Percentiles rank a stretch among this genome's conserved stretches.
These are phyloP conservation scores for Sialis lutaria DNA, from an alignment of 2,888 invertebrate genomes.

Conservation along the genomic window DNA sequence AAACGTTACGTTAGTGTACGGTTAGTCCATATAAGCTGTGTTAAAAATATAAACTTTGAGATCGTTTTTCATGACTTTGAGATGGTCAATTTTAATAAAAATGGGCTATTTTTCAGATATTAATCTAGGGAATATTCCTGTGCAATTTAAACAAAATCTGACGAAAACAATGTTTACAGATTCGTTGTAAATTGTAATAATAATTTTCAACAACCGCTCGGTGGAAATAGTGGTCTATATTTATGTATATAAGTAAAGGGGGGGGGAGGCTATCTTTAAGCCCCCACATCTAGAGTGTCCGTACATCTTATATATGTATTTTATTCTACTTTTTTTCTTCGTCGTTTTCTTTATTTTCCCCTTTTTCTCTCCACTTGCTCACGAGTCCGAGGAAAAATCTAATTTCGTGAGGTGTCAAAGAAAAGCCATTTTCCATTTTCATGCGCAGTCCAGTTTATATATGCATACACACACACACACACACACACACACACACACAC, in stretches of 20 bases:
- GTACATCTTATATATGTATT: not conserved
- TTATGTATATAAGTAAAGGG: not conserved
- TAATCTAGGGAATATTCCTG: too few relatives aligned
- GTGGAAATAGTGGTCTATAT: not conserved
- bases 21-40: too few relatives aligned
- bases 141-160: too few relatives aligned
- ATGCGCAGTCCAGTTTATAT: conserved; percentile 16
- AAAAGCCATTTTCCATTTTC: conserved; percentile 30
- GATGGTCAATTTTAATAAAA: too few relatives aligned
- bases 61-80: too few relatives aligned
- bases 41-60: too few relatives aligned
- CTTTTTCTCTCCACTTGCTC: not conserved
- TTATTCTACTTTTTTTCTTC: conserved; percentile 2
- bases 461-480: conserved; percentile 20
- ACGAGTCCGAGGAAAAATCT: conserved; percentile 23
- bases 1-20: too few relatives aligned
- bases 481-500: not conserved
- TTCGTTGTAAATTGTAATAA: too few relatives aligned
- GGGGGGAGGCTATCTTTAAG: not conserved
- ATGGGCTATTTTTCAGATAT: too few relatives aligned
- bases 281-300: not conserved
- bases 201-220: not conserved
- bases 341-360: not conserved
- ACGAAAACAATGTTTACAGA: too few relatives aligned
- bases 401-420: conserved; percentile 30